Evolutionary conservation across 2,888 invertebrate genomes (phyloP).

Genomic region (Cephus rjabovi): DNA sequence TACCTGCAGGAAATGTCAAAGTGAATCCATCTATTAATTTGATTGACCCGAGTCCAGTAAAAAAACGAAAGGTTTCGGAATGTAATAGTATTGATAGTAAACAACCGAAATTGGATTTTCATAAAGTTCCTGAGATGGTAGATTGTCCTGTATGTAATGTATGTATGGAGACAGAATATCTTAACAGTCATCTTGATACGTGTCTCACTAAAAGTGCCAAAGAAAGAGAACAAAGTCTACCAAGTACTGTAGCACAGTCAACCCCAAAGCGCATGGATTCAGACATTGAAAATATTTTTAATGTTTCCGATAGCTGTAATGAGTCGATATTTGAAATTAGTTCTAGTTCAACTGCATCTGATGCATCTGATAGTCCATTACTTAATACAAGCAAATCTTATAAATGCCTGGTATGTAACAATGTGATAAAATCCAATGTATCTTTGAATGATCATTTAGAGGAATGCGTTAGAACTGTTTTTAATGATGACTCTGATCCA

Average conservation of each 20-base stretch:
- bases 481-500: slow-evolving; percentile 60
- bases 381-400: slow-evolving; percentile 18
- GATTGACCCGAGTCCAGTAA: not conserved
- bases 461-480: slow-evolving; percentile 63
- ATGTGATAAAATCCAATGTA: slow-evolving; percentile 32
- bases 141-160: slow-evolving; percentile 66
- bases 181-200: slow-evolving; percentile 63
- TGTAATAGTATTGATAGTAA: slow-evolving; percentile 13
- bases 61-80: slow-evolving; percentile 7
- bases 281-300: not conserved
- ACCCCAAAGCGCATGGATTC: not conserved
- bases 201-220: slow-evolving; percentile 13
- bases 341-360: not conserved
- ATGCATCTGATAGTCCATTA: not conserved
- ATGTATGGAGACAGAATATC: slow-evolving; percentile 47
- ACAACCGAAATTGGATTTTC: slow-evolving; percentile 25
- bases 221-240: slow-evolving; percentile 7
- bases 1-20: not conserved
- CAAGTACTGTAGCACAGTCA: not conserved
- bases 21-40: not conserved
- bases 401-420: slow-evolving; percentile 53
- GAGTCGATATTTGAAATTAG: not conserved
- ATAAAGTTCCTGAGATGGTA: slow-evolving; percentile 24
- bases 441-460: slow-evolving; percentile 67
- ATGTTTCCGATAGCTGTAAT: not conserved